These are phyloP conservation scores for Monochamus saltuarius DNA, from an alignment of 1,140 invertebrate genomes.

Conservation along the genomic window DNA sequence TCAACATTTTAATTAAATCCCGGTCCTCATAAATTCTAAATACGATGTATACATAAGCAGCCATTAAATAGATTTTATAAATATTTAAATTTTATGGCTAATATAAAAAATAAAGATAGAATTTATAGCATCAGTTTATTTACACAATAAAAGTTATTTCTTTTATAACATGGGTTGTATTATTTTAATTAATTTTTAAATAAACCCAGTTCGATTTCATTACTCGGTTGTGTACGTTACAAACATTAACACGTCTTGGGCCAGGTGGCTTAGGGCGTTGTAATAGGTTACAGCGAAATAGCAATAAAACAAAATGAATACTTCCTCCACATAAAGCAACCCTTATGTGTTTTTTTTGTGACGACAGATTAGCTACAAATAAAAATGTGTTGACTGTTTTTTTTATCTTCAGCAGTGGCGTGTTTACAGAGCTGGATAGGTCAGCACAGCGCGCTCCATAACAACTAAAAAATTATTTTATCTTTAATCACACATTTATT, in stretches of 20 bases:
- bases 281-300: too few species aligned
- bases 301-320: too few species aligned
- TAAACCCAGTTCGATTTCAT: conserved; percentile 6
- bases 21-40: not conserved
- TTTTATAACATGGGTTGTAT: not conserved
- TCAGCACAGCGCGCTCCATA: too few species aligned
- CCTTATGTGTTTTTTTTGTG: too few species aligned
- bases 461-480: too few species aligned
- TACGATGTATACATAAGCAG: not conserved
- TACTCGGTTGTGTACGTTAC: not conserved
- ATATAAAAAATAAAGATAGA: conserved; percentile 10
- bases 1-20: not conserved
- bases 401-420: too few species aligned
- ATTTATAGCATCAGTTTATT: conserved; percentile 1
- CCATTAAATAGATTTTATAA: not conserved
- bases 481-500: too few species aligned
- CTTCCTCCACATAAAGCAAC: too few species aligned
- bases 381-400: too few species aligned
- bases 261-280: too few species aligned
- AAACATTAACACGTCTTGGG: conserved; percentile 3
- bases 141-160: not conserved
- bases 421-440: too few species aligned
- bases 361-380: too few species aligned
- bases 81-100: not conserved
- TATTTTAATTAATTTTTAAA: conserved; percentile 8